These are phyloP conservation scores for Goniozus legneri DNA, from an alignment of 1,140 invertebrate species.

Conservation along the genomic window DNA sequence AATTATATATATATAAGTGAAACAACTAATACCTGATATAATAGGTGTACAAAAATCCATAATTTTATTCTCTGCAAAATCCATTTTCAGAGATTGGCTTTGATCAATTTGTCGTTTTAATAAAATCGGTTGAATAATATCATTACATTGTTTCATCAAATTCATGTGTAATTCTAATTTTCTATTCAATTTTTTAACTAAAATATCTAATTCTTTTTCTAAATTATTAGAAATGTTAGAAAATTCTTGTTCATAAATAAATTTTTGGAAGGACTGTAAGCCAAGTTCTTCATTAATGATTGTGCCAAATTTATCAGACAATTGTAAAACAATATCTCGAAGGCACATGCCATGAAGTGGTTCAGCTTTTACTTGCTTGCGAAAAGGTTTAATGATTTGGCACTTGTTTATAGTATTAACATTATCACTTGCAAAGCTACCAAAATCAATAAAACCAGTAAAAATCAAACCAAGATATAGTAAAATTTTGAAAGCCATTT, in stretches of 20 bases:
- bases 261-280: conserved; percentile 40
- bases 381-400: conserved; percentile 34
- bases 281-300: conserved; percentile 47
- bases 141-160: conserved; percentile 32
- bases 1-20: background rate
- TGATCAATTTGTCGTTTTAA: conserved; percentile 19
- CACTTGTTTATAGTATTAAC: conserved; percentile 22
- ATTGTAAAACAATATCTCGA: conserved; percentile 37
- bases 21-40: conserved; percentile 37
- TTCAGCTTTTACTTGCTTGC: conserved; percentile 45
- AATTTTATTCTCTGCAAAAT: conserved; percentile 22
- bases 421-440: background rate
- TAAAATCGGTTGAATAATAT: conserved; percentile 37
- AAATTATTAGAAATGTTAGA: conserved; percentile 28
- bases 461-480: too few relatives aligned
- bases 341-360: conserved; percentile 45
- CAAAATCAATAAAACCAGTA: too few relatives aligned
- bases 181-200: conserved; percentile 38
- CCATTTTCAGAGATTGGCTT: conserved; percentile 15
- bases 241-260: conserved; percentile 43
- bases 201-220: conserved; percentile 25
- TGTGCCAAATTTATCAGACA: conserved; percentile 37
- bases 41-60: conserved; percentile 41
- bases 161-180: conserved; percentile 37
- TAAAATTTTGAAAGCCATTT: too few relatives aligned